A percentile compares a stretch with the other conserved stretches of the same genome.
phyloP scores from a whole-genome alignment of 2,888 invertebrate genomes.

The Lycaena phlaeas region DNA sequence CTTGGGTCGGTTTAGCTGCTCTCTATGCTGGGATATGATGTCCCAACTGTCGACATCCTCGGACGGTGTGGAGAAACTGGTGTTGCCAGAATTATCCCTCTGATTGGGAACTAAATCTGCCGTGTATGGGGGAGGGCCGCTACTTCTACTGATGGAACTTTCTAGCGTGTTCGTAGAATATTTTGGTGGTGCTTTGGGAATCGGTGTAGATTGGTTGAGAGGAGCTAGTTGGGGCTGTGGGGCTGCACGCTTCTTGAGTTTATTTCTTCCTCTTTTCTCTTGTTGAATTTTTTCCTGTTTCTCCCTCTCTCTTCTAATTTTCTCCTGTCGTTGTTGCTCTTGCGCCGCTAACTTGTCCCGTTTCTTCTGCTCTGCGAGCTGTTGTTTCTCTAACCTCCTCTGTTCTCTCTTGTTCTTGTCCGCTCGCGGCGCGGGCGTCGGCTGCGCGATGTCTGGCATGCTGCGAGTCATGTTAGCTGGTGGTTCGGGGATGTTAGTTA shows the following conservation, averaged over 20 bases:
- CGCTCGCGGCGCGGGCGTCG: slow-evolving; percentile 21
- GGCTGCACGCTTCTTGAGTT: background rate
- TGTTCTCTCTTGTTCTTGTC: slow-evolving; percentile 36
- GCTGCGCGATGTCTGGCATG: slow-evolving; percentile 34
- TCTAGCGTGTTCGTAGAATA: slow-evolving; percentile 49
- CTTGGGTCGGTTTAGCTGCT: slow-evolving; percentile 40
- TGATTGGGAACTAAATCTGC: slow-evolving; percentile 16
- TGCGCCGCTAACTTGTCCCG: slow-evolving; percentile 30
- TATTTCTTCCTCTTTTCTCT: background rate
- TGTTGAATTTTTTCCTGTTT: slow-evolving; percentile 11
- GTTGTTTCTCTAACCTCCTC: slow-evolving; percentile 40
- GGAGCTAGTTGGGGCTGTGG: slow-evolving; percentile 6
- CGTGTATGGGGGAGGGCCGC: slow-evolving; percentile 54
- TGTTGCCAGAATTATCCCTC: slow-evolving; percentile 36
- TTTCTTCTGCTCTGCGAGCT: slow-evolving; percentile 34
- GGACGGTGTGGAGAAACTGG: slow-evolving; percentile 39
- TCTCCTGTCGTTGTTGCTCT: slow-evolving; percentile 32
- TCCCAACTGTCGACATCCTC: slow-evolving; percentile 58
- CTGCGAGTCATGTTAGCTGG: slow-evolving; percentile 18
- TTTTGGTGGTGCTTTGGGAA: slow-evolving; percentile 17
- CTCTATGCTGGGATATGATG: slow-evolving; percentile 65
- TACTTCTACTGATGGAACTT: slow-evolving; percentile 52
- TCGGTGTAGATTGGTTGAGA: background rate
- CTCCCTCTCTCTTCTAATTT: slow-evolving; percentile 21
- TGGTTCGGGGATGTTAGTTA: background rate